Conservation (phyloP, 1,140 invertebrate genomes). For the Laodelphax striatellus region DNA sequence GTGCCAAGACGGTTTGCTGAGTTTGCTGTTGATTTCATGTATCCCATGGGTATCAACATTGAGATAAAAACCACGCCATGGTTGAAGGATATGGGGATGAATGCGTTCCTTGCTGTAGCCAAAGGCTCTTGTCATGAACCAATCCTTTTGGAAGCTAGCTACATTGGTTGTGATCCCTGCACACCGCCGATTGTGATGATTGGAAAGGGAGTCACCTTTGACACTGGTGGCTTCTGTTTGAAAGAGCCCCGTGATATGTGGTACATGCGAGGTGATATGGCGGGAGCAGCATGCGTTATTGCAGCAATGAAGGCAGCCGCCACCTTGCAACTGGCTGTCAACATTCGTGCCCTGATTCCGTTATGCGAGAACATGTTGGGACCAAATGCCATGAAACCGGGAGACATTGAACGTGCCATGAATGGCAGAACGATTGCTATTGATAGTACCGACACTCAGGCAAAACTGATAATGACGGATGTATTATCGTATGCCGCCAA, state of each 20-base stretch:
- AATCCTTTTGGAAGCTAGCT: constrained; percentile 45
- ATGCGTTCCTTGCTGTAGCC: constrained; percentile 45
- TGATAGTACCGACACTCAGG: constrained; percentile 54
- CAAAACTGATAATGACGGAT: constrained; percentile 49
- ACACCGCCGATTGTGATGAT: constrained; percentile 31
- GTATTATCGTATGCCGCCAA: constrained; percentile 46
- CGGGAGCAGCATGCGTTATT: constrained; percentile 48
- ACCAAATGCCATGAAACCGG: constrained; percentile 45
- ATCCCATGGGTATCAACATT: constrained; percentile 36
- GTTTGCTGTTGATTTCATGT: constrained; percentile 34
- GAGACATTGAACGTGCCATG: constrained; percentile 48
- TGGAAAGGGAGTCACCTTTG: constrained; percentile 52
- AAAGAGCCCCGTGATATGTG: constrained; percentile 44
- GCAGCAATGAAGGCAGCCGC: constrained; percentile 40
- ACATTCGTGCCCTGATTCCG: constrained; percentile 43
- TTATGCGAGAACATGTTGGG: constrained; percentile 52
- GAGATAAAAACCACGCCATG: constrained; percentile 40
- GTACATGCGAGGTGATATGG: constrained; percentile 54
- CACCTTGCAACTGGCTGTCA: constrained; percentile 41
- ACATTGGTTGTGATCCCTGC: constrained; percentile 34
- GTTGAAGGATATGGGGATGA: constrained; percentile 47
- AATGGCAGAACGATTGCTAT: constrained; percentile 54
- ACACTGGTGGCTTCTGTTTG: constrained; percentile 51
- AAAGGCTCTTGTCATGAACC: constrained; percentile 49
- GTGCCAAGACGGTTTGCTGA: constrained; percentile 48